These are phyloP conservation scores for Drosophila quadrilineata DNA, from an alignment of 1,140 invertebrate genomes.

Conservation along the genomic window DNA sequence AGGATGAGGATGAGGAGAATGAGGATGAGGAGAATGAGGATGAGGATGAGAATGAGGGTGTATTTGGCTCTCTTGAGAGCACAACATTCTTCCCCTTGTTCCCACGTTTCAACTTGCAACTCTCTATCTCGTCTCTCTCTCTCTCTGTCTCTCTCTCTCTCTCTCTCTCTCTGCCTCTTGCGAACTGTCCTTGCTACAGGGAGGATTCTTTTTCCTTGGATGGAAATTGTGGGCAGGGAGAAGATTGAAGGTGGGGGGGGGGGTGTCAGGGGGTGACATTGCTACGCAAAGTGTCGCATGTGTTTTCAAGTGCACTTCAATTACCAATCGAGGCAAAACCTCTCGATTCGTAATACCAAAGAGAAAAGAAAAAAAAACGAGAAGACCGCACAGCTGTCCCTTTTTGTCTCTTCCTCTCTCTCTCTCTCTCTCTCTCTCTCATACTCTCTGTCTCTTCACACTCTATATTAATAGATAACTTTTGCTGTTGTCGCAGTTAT, in stretches of 20 bases:
- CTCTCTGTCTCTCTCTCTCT: neutral
- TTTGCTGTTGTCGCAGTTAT: slow-evolving; percentile 30
- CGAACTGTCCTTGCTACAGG: neutral
- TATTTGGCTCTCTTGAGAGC: slow-evolving; percentile 35
- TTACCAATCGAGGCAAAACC: slow-evolving; percentile 36
- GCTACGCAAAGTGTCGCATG: slow-evolving; percentile 64
- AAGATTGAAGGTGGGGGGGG: too few species aligned
- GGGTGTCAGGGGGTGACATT: slow-evolving; percentile 36
- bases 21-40: too few species aligned
- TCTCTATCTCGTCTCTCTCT: neutral
- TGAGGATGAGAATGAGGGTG: too few species aligned
- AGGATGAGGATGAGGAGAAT: too few species aligned
- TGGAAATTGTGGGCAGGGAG: too few species aligned
- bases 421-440: too few species aligned
- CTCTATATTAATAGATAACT: too few species aligned
- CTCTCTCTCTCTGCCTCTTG: neutral
- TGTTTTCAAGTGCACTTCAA: slow-evolving; percentile 78
- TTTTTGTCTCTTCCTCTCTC: slow-evolving; percentile 13
- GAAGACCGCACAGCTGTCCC: slow-evolving; percentile 20
- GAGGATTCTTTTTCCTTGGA: slow-evolving; percentile 1
- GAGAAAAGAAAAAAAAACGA: too few species aligned
- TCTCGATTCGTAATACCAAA: slow-evolving; percentile 10
- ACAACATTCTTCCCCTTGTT: slow-evolving; percentile 4
- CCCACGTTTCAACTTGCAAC: slow-evolving; percentile 17
- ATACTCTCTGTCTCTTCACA: too few species aligned